Evolutionary conservation across 2,888 invertebrate genomes (phyloP).

Genomic region (Euproctis similis): DNA sequence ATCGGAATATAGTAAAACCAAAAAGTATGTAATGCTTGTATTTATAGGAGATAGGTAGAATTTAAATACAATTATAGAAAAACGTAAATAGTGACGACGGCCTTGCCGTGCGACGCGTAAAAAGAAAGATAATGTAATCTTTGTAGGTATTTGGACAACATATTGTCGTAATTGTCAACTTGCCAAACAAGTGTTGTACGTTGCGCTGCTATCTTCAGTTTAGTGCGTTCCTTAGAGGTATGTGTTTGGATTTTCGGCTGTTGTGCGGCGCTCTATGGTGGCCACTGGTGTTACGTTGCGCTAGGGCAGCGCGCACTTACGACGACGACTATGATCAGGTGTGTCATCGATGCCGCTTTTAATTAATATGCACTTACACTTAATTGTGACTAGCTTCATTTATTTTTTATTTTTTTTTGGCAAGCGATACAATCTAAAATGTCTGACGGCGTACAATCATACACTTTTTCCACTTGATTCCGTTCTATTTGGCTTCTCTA

Average conservation of each 20-base stretch:
- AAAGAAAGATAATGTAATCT: conserved; percentile 54
- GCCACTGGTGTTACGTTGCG: conserved; percentile 66
- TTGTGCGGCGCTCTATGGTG: conserved; percentile 72
- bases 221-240: conserved; percentile 69
- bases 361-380: conserved; percentile 39
- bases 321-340: conserved; percentile 73
- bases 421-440: conserved; percentile 32
- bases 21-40: too few relatives aligned
- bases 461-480: conserved; percentile 57
- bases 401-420: conserved; percentile 47
- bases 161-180: conserved; percentile 62
- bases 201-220: conserved; percentile 64
- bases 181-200: conserved; percentile 63
- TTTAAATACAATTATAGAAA: conserved; percentile 14
- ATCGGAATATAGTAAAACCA: too few relatives aligned
- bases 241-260: conserved; percentile 71
- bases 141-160: conserved; percentile 28
- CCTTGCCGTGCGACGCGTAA: conserved; percentile 47
- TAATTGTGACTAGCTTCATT: conserved; percentile 56
- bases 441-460: conserved; percentile 50
- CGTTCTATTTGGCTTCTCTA: conserved; percentile 57
- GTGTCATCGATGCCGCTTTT: conserved; percentile 54
- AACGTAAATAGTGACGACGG: conserved; percentile 32
- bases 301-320: conserved; percentile 55
- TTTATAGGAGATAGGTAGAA: too few relatives aligned